Percentiles rank a stretch among this genome's conserved stretches.
These are phyloP conservation scores for Cossypha dichroa DNA, from an alignment of 2,797 vertebrate species.

Conservation along the genomic window DNA sequence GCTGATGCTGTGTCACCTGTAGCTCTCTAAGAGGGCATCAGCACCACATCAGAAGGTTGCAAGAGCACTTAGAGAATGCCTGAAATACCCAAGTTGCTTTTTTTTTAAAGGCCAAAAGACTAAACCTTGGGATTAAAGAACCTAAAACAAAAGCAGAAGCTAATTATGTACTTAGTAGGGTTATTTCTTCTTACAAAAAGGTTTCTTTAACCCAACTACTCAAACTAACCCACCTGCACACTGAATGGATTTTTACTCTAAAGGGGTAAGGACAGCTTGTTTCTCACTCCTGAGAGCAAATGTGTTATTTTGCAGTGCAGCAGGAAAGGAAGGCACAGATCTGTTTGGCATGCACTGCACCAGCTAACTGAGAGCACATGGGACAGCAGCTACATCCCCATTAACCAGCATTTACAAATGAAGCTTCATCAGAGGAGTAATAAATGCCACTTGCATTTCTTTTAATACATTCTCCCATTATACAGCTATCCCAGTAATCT, in stretches of 20 bases:
- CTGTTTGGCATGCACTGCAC: background rate
- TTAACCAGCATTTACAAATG: constrained; percentile 30
- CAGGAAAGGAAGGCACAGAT: background rate
- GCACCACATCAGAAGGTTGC: background rate
- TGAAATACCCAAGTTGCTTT: accelerated
- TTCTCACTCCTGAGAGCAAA: background rate
- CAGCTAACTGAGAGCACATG: background rate
- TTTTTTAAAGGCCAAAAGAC: background rate
- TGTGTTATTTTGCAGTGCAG: background rate
- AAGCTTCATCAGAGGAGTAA: constrained; percentile 21
- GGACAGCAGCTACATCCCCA: constrained; percentile 1
- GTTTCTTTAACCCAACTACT: background rate
- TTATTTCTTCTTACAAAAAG: background rate
- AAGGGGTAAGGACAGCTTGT: background rate
- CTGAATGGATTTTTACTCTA: background rate
- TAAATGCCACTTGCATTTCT: background rate
- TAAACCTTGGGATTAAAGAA: background rate
- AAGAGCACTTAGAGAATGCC: background rate
- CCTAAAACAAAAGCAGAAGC: background rate
- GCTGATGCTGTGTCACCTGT: background rate
- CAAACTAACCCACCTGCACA: background rate
- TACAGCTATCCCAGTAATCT: background rate
- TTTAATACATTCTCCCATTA: background rate
- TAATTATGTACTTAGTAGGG: background rate
- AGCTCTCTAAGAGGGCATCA: background rate